Percentiles rank a stretch among this genome's conserved stretches.
Evolutionary conservation across 2,113 vertebrate species (phyloP).

Genomic region (Myrmophylax atrothorax): DNA sequence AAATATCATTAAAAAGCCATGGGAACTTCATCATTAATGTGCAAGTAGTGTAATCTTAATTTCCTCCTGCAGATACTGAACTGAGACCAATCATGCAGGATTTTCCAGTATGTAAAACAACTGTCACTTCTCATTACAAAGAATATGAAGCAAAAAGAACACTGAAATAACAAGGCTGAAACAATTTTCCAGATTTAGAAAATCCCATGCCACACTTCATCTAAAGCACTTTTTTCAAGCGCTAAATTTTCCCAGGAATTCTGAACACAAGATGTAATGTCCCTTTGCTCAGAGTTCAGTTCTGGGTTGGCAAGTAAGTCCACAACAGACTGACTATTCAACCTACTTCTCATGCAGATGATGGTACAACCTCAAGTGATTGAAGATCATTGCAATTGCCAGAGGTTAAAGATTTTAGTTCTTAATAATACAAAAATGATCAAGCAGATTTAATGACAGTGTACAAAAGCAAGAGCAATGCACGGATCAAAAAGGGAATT

Average conservation of each 20-base stretch:
- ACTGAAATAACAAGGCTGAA: conserved; percentile 17
- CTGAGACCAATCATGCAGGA: conserved; percentile 4
- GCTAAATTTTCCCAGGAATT: neutral
- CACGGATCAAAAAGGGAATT: neutral
- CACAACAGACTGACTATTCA: neutral
- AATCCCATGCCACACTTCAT: neutral
- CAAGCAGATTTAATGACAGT: neutral
- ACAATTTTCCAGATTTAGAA: conserved; percentile 11
- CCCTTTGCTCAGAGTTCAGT: neutral
- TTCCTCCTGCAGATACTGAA: conserved; percentile 38
- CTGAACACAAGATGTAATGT: neutral
- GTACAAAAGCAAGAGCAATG: neutral
- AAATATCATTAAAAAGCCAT: conserved; percentile 35
- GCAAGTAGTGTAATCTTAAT: neutral
- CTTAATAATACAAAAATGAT: neutral
- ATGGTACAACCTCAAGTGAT: neutral
- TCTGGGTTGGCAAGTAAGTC: neutral
- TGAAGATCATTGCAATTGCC: neutral
- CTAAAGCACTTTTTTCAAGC: neutral
- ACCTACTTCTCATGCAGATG: neutral
- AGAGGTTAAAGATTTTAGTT: neutral
- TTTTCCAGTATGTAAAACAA: conserved; percentile 37
- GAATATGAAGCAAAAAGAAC: conserved; percentile 24
- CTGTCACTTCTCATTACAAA: conserved; percentile 37
- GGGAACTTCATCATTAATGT: neutral